These are phyloP conservation scores for Trichacis sp. DNA, from an alignment of 2,888 invertebrate species.

Conservation along the genomic window DNA sequence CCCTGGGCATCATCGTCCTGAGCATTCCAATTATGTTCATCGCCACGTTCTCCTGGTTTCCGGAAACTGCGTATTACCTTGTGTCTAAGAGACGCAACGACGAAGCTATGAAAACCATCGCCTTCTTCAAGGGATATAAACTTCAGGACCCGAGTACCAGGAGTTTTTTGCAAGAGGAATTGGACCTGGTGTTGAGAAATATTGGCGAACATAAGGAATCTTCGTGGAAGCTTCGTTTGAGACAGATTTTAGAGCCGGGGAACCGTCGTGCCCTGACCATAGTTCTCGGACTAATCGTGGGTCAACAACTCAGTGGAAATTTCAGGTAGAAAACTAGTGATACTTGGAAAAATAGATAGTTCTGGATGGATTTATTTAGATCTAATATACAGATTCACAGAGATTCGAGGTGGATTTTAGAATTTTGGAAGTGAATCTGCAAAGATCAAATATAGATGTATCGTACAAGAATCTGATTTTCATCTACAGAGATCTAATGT, in stretches of 20 bases:
- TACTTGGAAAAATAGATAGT: too few species aligned
- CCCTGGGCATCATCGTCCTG: conserved; percentile 50
- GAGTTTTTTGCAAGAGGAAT: conserved; percentile 31
- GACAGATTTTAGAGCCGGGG: conserved; percentile 47
- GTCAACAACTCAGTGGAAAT: conserved; percentile 62
- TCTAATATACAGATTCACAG: too few species aligned
- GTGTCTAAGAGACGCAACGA: conserved; percentile 51
- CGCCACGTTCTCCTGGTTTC: conserved; percentile 60
- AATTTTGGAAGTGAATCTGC: too few species aligned
- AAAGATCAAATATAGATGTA: too few species aligned
- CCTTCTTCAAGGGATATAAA: conserved; percentile 56
- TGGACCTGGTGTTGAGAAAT: conserved; percentile 47
- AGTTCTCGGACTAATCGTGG: conserved; percentile 62
- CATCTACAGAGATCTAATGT: too few species aligned
- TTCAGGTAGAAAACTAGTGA: too few species aligned
- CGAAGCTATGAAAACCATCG: conserved; percentile 54
- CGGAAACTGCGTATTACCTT: conserved; percentile 62
- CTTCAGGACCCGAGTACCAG: conserved; percentile 34
- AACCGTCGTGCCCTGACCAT: conserved; percentile 58
- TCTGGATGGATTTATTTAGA: too few species aligned
- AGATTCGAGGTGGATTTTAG: too few species aligned
- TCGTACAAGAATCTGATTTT: too few species aligned
- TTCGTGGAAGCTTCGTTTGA: conserved; percentile 43
- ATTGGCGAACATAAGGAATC: conserved; percentile 43
- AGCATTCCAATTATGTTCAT: conserved; percentile 57